Evolutionary conservation across 2,797 vertebrate species (phyloP), one percentile per base, ranked within the genome.

Genomic region (Pseudomugil tenellus): DNA sequence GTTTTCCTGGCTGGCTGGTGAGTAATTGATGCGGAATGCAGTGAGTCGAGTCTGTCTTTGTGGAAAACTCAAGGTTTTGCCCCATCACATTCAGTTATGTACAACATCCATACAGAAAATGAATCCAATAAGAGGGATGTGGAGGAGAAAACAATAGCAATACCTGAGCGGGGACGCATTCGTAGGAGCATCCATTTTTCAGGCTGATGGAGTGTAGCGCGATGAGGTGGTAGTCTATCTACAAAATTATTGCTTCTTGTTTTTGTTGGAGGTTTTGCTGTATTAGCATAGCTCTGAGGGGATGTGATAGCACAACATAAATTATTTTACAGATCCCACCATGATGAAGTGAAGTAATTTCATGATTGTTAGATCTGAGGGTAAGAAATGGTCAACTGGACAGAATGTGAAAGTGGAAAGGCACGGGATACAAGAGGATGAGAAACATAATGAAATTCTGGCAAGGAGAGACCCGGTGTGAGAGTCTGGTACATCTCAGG

Each of bases 11-110:
- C 74, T 66, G 74, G 72, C 70, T 62, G 48, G 53, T 72, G 57
- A 76, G 76, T 85, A 92, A 89, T 87, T 86, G 83, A 70, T 58
- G 73, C 81, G 66, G 79, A 76, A 56, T 54, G 72, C 73, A 73
- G 72, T 54, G 65, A 84, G 70, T 65, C 63, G 73, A 69, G 67
- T 17, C 1, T 49, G 58, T 76, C 66, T 61, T 61, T 66, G 55
- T 57, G 28, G 57, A 71, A 43, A 69, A 67, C 58, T 70, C 52
- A 29, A 17, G 55, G 49, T 71, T 84, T 82, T 77, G 64, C 67
- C 63, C 72, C 68, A 67, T 84, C 78, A 35, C 63, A 70, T 77
- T 61, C 49, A 31, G 56, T 80, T 76, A 70, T 64, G 76, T 65
- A 61, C 60, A 65, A 26, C 69, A 74, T 83, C 65, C 64, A 54